Base-by-base conservation (phyloP, 2,797 vertebrate species). In the Rhinogobio ventralis region DNA sequence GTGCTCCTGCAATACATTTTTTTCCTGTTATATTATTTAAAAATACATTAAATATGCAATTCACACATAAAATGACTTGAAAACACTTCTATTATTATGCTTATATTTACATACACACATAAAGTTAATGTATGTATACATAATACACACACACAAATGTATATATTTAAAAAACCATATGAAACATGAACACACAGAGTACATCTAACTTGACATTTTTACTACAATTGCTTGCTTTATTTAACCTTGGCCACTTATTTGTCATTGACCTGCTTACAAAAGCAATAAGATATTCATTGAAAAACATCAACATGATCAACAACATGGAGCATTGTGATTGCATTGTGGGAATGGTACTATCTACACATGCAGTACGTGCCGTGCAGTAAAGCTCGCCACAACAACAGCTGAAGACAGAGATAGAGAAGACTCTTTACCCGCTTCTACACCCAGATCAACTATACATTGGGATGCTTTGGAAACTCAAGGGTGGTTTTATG, bases 321-420 rank as follows among this genome's bases (percentile, higher is more conserved):
- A 64, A 62, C 10, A 30, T 14, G 11, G 36, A 67, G 19, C 69
- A 81, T 79, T 39, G n/a, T 72, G 69, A 73, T 77, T 83, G 66
- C 10, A 69, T 74, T 78, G 82, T 89, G 83, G 87, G 76, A 87
- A 82, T 25, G 39, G 33, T 84, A 71, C 82, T 86, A 90, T 86
- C 83, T 51, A 85, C 14, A 36, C 80, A 69, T 4, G 46, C 28
- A 55, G 86, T 25, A 83, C 49, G 23, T 51, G 82, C 51, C 8
- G 75, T 73, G 76, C 60, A 81, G 23, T 55, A 57, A 76, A 72
- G 66, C 82, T 87, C 86, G 83, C 57, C 89, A 89, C 87, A 89
- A 90, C 89, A 89, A 82, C 89, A 89, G 83, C 87, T 89, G 89
- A 85, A 67, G 60, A 55, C 71, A 84, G 64, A 81, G 67, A 80